A percentile compares a stretch with the other conserved stretches of the same genome.
These are phyloP conservation scores for Cheirogaleus medius DNA, from an alignment of 2,113 vertebrate genomes.

Conservation along the genomic window DNA sequence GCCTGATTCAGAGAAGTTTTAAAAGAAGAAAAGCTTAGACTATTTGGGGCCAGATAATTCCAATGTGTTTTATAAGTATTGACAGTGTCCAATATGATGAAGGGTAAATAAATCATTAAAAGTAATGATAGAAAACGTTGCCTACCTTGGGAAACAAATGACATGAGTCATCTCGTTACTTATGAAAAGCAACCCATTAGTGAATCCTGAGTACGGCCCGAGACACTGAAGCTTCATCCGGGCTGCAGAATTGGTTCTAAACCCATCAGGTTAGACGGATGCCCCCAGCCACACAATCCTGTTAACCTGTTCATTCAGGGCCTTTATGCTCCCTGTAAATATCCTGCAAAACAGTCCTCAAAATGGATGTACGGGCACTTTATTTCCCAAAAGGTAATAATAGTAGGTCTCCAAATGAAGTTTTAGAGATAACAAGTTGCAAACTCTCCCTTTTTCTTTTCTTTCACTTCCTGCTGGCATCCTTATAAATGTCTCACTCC, in stretches of 20 bases:
- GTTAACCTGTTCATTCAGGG: neutral
- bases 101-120: slow-evolving; percentile 30
- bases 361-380: neutral
- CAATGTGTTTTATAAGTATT: neutral
- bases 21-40: slow-evolving; percentile 37
- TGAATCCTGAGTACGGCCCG: neutral
- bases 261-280: neutral
- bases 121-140: neutral
- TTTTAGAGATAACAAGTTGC: slow-evolving; percentile 43
- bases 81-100: neutral
- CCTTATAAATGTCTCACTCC: slow-evolving; percentile 35
- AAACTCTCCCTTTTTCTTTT: slow-evolving; percentile 13
- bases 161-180: neutral
- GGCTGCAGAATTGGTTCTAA: neutral
- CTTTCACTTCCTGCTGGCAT: neutral
- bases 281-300: neutral
- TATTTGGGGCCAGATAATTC: neutral
- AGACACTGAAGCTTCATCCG: neutral
- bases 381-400: neutral
- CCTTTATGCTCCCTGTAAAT: neutral
- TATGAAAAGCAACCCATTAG: neutral
- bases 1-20: neutral
- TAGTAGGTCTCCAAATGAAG: slow-evolving; percentile 27
- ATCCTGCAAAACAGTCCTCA: neutral
- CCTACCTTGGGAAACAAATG: neutral